phyloP scores from a whole-genome alignment of 2,888 invertebrate genomes.

The Leucania comma region DNA sequence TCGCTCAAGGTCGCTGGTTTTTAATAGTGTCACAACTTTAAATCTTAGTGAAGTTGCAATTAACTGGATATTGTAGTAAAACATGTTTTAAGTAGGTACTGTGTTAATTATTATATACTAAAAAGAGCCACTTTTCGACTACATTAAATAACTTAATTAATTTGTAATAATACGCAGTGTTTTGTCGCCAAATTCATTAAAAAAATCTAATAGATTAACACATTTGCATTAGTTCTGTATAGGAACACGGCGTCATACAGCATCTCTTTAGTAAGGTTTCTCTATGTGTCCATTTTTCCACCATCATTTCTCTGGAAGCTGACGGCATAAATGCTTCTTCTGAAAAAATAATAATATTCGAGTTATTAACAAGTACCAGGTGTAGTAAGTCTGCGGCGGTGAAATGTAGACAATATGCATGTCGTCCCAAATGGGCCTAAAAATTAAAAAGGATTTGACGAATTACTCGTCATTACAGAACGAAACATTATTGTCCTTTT shows the following conservation, averaged over 20 bases:
- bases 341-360: constrained; percentile 54
- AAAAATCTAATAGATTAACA: constrained; percentile 57
- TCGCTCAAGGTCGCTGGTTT: too few relatives aligned
- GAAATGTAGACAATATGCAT: too few relatives aligned
- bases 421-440: too few relatives aligned
- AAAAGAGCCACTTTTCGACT: neutral
- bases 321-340: constrained; percentile 50
- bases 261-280: constrained; percentile 60
- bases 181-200: constrained; percentile 17
- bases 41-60: too few relatives aligned
- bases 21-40: too few relatives aligned
- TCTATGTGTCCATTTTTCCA: constrained; percentile 44
- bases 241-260: constrained; percentile 64
- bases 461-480: too few relatives aligned
- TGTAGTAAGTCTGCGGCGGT: too few relatives aligned
- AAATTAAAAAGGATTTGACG: too few relatives aligned
- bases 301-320: constrained; percentile 30
- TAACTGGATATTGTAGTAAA: too few relatives aligned
- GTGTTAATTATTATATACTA: too few relatives aligned
- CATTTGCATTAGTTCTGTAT: constrained; percentile 61
- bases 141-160: constrained; percentile 42
- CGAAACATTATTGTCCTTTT: too few relatives aligned
- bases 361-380: neutral
- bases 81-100: too few relatives aligned
- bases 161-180: constrained; percentile 28